Conservation (phyloP, 1,140 invertebrate species). For the Macrosteles quadrilineatus region DNA sequence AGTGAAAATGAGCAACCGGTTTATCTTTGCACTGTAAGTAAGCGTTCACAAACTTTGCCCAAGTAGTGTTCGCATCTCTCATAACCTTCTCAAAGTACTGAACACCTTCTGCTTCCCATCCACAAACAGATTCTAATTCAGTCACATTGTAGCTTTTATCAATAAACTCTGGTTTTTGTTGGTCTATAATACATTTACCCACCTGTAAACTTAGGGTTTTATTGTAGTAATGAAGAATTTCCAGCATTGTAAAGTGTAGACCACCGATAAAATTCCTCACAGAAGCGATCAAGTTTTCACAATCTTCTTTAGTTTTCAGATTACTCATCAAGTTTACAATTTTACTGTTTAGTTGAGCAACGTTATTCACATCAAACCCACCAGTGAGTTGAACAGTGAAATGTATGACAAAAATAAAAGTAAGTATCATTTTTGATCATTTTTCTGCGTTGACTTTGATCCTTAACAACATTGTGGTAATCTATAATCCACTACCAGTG, state of each 20-base stretch:
- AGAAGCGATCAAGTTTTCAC: background rate
- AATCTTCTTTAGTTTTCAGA: background rate
- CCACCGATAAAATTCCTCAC: background rate
- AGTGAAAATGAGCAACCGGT: background rate
- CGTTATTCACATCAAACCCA: background rate
- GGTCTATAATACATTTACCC: background rate
- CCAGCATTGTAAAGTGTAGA: background rate
- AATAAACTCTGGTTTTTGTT: background rate
- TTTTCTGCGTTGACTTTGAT: too few species aligned
- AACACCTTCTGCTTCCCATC: background rate
- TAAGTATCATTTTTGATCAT: too few species aligned
- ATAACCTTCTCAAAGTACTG: background rate
- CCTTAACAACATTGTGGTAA: too few species aligned
- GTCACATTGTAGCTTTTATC: background rate
- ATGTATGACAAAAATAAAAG: too few species aligned
- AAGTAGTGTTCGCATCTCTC: background rate
- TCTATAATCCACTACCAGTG: too few species aligned
- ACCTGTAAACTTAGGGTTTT: background rate
- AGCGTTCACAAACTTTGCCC: constrained; percentile 1
- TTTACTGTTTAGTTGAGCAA: background rate
- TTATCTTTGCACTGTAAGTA: background rate
- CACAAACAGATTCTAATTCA: background rate
- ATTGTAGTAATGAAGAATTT: constrained; percentile 7
- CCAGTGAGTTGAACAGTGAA: too few species aligned
- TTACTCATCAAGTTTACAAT: background rate